A percentile compares a stretch with the other conserved stretches of the same genome.
These are phyloP conservation scores for Melinopterus prodromus DNA, from an alignment of 2,888 invertebrate species.

Conservation along the genomic window DNA sequence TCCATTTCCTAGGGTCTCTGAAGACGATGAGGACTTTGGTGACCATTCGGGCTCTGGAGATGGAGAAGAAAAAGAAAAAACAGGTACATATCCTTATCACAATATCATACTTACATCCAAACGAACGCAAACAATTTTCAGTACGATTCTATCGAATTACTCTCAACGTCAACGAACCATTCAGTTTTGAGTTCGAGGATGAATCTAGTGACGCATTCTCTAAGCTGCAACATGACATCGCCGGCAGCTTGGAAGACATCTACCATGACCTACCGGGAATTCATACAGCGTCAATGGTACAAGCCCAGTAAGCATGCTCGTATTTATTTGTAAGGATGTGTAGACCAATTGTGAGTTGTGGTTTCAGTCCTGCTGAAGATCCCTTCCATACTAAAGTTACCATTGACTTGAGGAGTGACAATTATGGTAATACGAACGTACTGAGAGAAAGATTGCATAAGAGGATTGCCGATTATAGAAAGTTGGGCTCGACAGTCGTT, in stretches of 20 bases:
- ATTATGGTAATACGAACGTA: slow-evolving; percentile 64
- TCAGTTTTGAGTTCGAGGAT: slow-evolving; percentile 65
- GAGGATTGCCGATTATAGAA: slow-evolving; percentile 65
- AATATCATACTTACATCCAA: background rate
- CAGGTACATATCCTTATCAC: slow-evolving; percentile 14
- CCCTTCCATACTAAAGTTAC: slow-evolving; percentile 71
- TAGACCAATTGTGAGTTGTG: slow-evolving; percentile 52
- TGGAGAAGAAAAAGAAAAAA: background rate
- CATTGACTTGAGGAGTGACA: slow-evolving; percentile 71
- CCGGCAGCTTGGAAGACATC: slow-evolving; percentile 67
- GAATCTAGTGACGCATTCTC: slow-evolving; percentile 68
- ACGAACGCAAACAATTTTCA: slow-evolving; percentile 8
- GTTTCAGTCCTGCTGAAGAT: slow-evolving; percentile 57
- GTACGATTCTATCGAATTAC: slow-evolving; percentile 61
- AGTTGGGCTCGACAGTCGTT: slow-evolving; percentile 65
- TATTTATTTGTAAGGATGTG: background rate
- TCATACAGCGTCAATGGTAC: slow-evolving; percentile 70
- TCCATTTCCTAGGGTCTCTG: background rate
- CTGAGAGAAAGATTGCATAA: slow-evolving; percentile 64
- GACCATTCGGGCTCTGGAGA: slow-evolving; percentile 11
- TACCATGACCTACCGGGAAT: slow-evolving; percentile 65
- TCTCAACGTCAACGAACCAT: slow-evolving; percentile 71
- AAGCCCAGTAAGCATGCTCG: slow-evolving; percentile 71
- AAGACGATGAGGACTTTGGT: slow-evolving; percentile 43
- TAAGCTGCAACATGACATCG: slow-evolving; percentile 67